phyloP scores from a whole-genome alignment of 2,113 vertebrate species.

The Lutjanus erythropterus region DNA sequence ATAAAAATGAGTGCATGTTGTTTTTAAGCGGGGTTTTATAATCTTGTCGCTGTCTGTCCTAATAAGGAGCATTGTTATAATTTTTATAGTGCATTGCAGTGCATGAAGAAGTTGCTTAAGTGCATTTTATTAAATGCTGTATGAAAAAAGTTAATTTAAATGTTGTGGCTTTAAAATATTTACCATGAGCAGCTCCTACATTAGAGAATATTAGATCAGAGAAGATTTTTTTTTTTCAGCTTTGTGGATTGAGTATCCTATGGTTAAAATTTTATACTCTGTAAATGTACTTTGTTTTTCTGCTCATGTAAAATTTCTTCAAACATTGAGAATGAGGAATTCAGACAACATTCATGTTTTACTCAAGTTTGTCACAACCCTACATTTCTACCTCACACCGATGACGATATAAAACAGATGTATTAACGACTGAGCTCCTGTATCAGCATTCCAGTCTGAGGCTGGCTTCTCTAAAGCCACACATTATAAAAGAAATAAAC shows the following conservation, averaged over 20 bases:
- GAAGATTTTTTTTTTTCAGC: conserved; percentile 23
- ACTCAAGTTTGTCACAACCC: conserved; percentile 62
- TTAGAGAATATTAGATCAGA: conserved; percentile 80
- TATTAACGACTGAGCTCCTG: conserved; percentile 65
- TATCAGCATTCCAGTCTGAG: conserved; percentile 74
- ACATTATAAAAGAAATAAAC: conserved; percentile 70
- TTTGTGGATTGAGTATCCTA: conserved; percentile 48
- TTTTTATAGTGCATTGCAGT: conserved; percentile 93
- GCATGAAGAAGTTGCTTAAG: conserved; percentile 92
- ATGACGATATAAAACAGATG: conserved; percentile 67
- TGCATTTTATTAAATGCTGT: conserved; percentile 96
- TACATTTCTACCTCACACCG: conserved; percentile 81
- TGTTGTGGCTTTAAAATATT: conserved; percentile 90
- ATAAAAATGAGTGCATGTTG: conserved; percentile 90
- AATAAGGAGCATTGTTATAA: conserved; percentile 90
- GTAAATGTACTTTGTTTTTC: conserved; percentile 50
- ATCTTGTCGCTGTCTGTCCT: conserved; percentile 87
- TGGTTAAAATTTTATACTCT: conserved; percentile 59
- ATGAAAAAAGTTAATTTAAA: conserved; percentile 86
- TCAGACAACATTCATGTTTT: conserved; percentile 52
- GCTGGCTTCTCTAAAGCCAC: conserved; percentile 62
- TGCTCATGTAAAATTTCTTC: conserved; percentile 55
- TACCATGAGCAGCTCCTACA: conserved; percentile 86
- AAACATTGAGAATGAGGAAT: conserved; percentile 39
- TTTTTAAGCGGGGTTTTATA: conserved; percentile 90